Percentiles rank a stretch among this genome's conserved stretches.
These are phyloP conservation scores for Linyphia triangularis DNA, from an alignment of 2,888 invertebrate species.

Conservation along the genomic window DNA sequence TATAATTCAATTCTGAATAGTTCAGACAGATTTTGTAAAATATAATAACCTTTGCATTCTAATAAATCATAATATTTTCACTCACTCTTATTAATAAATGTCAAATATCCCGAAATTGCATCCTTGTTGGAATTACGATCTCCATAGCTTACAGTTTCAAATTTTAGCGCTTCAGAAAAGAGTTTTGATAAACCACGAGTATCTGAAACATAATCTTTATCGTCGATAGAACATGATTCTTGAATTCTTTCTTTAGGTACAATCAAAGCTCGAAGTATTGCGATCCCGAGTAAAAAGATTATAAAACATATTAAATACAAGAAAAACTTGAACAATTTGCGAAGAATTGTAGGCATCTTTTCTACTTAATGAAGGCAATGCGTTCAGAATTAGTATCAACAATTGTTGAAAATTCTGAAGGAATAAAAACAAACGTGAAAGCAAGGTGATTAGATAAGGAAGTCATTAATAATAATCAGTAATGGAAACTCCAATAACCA, in stretches of 20 bases:
- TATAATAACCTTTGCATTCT: no score
- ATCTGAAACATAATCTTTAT: slow-evolving; percentile 60
- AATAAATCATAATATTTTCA: no score
- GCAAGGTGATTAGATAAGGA: background rate
- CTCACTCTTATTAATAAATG: slow-evolving; percentile 77
- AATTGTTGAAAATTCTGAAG: no score
- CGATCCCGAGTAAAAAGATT: slow-evolving; percentile 14
- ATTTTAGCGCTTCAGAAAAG: slow-evolving; percentile 77
- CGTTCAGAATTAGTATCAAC: no score
- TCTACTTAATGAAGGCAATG: no score
- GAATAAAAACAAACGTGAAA: no score
- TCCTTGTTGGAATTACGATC: slow-evolving; percentile 77
- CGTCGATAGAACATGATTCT: slow-evolving; percentile 14
- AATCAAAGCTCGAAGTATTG: slow-evolving; percentile 39
- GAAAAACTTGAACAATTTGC: background rate
- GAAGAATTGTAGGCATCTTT: background rate
- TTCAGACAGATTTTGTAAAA: no score
- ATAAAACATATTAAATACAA: background rate
- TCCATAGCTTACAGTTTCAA: slow-evolving; percentile 78
- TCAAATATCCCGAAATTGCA: slow-evolving; percentile 77
- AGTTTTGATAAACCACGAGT: slow-evolving; percentile 58
- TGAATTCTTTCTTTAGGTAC: slow-evolving; percentile 3
- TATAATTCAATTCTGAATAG: no score
- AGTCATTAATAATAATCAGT: no score
- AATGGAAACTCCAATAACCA: no score